phyloP scores from a whole-genome alignment of 2,113 vertebrate species.

The Lepisosteus oculatus region DNA sequence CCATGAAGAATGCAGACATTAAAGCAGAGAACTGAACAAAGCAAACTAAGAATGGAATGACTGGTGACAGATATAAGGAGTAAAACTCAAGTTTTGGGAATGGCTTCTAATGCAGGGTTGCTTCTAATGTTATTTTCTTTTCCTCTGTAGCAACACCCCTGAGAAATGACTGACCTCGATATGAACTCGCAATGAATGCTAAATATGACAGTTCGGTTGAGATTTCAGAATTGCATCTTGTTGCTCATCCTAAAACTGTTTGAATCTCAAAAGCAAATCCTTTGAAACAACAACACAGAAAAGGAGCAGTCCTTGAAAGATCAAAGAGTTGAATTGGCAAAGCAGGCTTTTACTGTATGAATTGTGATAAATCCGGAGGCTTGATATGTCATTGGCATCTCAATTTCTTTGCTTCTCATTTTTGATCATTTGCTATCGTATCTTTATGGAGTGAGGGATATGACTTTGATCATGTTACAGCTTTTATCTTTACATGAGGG shows the following conservation, averaged over 20 bases:
- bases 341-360: conserved; percentile 22
- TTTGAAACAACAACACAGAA: conserved; percentile 17
- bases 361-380: conserved; percentile 12
- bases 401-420: conserved; percentile 13
- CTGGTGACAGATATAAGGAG: too few relatives aligned
- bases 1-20: too few relatives aligned
- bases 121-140: conserved; percentile 43
- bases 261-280: conserved; percentile 24
- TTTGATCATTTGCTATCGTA: conserved; percentile 1
- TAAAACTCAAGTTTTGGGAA: too few relatives aligned
- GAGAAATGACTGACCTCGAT: conserved; percentile 58
- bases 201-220: conserved; percentile 58
- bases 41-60: too few relatives aligned
- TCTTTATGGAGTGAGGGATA: too few relatives aligned
- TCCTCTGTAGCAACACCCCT: conserved; percentile 51
- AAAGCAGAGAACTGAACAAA: too few relatives aligned
- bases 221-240: conserved; percentile 19
- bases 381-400: conserved; percentile 14
- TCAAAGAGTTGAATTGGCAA: conserved; percentile 23
- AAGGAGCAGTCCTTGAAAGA: conserved; percentile 6
- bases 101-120: conserved; percentile 23
- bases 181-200: conserved; percentile 56
- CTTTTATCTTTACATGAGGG: conserved; percentile 9
- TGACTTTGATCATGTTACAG: conserved; percentile 24
- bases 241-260: conserved; percentile 29